phyloP scores from a whole-genome alignment of 2,113 vertebrate species.

The Halcyon malimbica region DNA sequence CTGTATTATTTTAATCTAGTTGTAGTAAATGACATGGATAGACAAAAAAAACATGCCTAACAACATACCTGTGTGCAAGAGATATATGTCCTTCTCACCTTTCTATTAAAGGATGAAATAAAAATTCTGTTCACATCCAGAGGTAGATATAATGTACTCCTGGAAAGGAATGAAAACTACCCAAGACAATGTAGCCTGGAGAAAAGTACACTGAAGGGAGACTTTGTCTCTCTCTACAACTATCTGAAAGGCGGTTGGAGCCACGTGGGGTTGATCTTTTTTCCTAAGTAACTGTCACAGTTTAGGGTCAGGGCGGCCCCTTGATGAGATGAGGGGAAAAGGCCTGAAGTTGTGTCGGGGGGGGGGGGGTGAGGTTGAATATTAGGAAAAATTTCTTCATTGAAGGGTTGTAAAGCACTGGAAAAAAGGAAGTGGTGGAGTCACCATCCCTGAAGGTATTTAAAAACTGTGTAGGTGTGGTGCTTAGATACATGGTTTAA shows the following conservation, averaged over 20 bases:
- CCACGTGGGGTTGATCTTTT: not conserved
- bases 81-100: not conserved
- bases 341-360: not conserved
- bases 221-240: too few relatives aligned
- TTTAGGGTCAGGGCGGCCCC: too few relatives aligned
- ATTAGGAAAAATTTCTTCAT: not conserved
- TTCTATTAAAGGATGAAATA: not conserved
- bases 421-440: not conserved
- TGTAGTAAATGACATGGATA: not conserved
- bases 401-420: not conserved
- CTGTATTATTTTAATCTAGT: not conserved
- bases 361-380: not conserved
- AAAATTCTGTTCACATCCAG: not conserved
- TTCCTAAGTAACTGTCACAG: not conserved
- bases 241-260: too few relatives aligned
- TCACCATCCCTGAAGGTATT: too few relatives aligned
- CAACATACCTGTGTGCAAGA: not conserved
- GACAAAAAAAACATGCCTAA: not conserved
- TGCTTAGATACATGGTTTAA: too few relatives aligned
- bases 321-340: not conserved
- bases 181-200: not conserved
- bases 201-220: too few relatives aligned
- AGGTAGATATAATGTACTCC: not conserved
- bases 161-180: not conserved
- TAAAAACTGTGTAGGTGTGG: too few relatives aligned